Base-by-base conservation (phyloP, 2,797 vertebrate genomes). In the Cryptoprocta ferox region DNA sequence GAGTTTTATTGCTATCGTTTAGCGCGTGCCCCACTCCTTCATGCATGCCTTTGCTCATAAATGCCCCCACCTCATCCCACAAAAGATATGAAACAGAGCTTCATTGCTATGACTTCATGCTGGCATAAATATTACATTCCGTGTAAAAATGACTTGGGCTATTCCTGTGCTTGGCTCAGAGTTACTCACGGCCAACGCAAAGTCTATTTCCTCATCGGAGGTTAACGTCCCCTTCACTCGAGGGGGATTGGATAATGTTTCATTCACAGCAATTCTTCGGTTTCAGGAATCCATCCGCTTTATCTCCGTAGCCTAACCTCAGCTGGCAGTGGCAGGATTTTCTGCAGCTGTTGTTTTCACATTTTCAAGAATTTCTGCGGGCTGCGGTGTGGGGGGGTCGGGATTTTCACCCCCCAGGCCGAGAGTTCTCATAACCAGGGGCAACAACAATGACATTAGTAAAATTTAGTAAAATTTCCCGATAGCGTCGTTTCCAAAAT, bases 61-160 rank as follows among this genome's bases (percentile, higher is more conserved):
- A 66, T 45, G 85, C 85, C 95, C 86, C 95, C 78, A 32, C 95
- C 79, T 89, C 91, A 28, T 81, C 76, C 89, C 94, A 75, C 81
- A 86, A 56, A 94, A 96, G 91, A 71, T 50, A 70, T 18, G 59
- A 96, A 89, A 76, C 76, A 59, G 75, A 91, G 82, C 24, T 53
- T 94, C 92, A 70, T 87, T 42, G 85, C 53, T 84, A 5, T 7
- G 79, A 4, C 89, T 39, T 68, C 94, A 79, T 84, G 96, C 96
- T 89, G 91, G 76, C 92, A 76, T 96, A 95, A 96, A 97, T 97
- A 94, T 95, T 95, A 87, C 94, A 91, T 91, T 86, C 78, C 66
- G 5, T 80, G 59, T 68, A 50, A 82, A 89, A 94, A 95, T 96
- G 6, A 13, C 82, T 8, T 28, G 39, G 32, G 35, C 94, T 80